Evolutionary conservation across 2,113 vertebrate species (phyloP).

Genomic region (Rynchops niger): DNA sequence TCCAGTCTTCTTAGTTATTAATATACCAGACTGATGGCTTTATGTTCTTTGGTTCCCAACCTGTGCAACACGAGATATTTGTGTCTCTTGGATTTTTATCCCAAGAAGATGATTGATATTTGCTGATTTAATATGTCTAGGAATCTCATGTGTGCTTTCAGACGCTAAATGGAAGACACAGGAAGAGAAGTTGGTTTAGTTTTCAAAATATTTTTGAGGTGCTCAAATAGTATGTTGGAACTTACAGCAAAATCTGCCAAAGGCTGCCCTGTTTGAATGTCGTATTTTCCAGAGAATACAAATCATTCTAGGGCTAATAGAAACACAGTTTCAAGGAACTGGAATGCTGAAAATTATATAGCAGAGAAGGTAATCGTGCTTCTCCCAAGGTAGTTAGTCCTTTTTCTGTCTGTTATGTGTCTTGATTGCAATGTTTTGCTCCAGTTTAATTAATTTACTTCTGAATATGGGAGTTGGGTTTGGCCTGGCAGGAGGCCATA

Average conservation of each 20-base stretch:
- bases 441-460: background rate
- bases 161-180: background rate
- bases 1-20: background rate
- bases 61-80: background rate
- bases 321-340: background rate
- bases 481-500: background rate
- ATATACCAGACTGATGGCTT: background rate
- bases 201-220: background rate
- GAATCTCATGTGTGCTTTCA: background rate
- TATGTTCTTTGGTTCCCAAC: background rate
- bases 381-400: background rate
- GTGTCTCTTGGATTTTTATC: background rate
- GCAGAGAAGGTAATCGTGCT: background rate
- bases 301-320: background rate
- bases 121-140: background rate
- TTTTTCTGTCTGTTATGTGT: fast-evolving
- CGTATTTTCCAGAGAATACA: background rate
- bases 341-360: background rate
- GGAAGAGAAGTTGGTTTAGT: background rate
- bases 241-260: background rate
- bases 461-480: background rate
- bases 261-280: background rate
- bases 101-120: background rate
- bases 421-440: background rate
- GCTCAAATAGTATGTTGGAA: background rate